Percentiles rank a stretch among this genome's conserved stretches.
Evolutionary conservation across 2,888 invertebrate species (phyloP).

Genomic region (Camponotus fellah): DNA sequence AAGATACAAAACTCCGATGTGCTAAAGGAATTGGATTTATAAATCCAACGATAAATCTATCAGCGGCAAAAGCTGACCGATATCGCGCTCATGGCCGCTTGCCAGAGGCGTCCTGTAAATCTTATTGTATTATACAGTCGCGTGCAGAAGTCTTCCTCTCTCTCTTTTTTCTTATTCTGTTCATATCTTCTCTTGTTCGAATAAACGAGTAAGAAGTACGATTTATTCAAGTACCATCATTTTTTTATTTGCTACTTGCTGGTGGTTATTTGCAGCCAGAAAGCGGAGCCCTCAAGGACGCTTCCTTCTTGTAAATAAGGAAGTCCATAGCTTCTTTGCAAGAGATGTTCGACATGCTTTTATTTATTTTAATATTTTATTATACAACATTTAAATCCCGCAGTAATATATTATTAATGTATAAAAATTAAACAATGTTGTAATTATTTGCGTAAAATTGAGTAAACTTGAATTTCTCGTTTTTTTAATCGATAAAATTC

Average conservation of each 20-base stretch:
- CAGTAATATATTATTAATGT: not conserved
- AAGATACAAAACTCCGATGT: constrained; percentile 29
- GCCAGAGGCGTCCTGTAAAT: constrained; percentile 70
- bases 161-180: constrained; percentile 31
- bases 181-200: constrained; percentile 42
- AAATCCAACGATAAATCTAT: constrained; percentile 72
- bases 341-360: not conserved
- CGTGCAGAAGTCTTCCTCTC: constrained; percentile 56
- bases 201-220: constrained; percentile 65
- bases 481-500: not conserved
- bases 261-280: constrained; percentile 51
- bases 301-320: constrained; percentile 30
- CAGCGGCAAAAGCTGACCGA: constrained; percentile 69
- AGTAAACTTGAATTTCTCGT: not conserved
- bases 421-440: not conserved
- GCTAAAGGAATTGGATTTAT: constrained; percentile 44
- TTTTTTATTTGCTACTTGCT: constrained; percentile 55
- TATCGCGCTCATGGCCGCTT: constrained; percentile 74
- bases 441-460: not conserved
- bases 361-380: constrained; percentile 20
- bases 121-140: constrained; percentile 67
- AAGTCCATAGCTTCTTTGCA: not conserved
- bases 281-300: constrained; percentile 65
- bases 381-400: not conserved
- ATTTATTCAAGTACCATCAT: constrained; percentile 71